Conservation (phyloP, 2,797 vertebrate genomes). For the Gallinago stenura region DNA sequence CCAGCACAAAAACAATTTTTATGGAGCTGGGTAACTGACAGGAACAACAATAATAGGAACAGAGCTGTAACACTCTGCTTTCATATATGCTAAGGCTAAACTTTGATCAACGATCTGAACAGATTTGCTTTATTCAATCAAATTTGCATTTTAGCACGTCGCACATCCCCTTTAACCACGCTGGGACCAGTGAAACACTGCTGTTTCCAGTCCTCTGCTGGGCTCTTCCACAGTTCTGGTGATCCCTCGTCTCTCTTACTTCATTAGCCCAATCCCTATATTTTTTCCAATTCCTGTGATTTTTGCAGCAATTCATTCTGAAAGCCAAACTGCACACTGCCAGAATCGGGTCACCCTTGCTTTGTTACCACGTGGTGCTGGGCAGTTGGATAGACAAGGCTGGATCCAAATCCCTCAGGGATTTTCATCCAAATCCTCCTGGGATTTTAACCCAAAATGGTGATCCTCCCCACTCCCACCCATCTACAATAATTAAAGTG, state of each 20-base stretch:
- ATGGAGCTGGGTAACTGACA: neutral
- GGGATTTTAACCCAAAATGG: neutral
- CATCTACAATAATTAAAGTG: neutral
- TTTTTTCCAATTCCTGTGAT: neutral
- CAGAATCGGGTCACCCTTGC: neutral
- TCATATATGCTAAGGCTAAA: neutral
- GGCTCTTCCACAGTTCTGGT: neutral
- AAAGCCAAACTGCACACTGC: neutral
- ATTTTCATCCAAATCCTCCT: too few species aligned
- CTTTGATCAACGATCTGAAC: neutral
- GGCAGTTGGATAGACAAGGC: neutral
- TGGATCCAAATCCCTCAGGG: neutral
- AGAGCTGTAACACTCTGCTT: neutral
- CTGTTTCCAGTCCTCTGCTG: neutral
- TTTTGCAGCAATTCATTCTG: slow-evolving; percentile 7
- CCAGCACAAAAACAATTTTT: neutral
- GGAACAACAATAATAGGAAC: neutral
- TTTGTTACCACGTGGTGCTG: neutral
- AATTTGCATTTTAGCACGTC: neutral
- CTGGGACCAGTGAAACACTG: rapidly evolving
- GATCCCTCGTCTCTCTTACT: neutral
- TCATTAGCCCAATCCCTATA: neutral
- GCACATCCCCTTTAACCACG: neutral
- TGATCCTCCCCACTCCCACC: neutral
- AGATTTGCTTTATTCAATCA: neutral